A percentile compares a stretch with the other conserved stretches of the same genome.
phyloP scores from a whole-genome alignment of 1,140 invertebrate species.

The Zaprionus ornatus region DNA sequence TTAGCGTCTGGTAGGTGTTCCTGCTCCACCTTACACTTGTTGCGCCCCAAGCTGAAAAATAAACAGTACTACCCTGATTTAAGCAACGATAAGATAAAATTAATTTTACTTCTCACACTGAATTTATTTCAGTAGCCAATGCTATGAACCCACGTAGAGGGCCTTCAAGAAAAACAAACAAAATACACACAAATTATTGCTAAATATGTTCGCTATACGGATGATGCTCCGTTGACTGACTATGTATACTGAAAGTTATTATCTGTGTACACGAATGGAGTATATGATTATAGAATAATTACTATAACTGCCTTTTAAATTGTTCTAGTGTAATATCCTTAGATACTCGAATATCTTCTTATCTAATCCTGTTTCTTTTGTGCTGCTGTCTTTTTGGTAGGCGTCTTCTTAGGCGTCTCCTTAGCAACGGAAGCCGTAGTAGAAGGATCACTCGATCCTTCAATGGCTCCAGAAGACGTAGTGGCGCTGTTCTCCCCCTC shows the following conservation, averaged over 20 bases:
- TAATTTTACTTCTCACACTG: conserved; percentile 34
- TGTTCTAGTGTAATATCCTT: conserved; percentile 40
- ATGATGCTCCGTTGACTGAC: conserved; percentile 18
- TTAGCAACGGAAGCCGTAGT: not conserved
- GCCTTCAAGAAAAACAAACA: conserved; percentile 39
- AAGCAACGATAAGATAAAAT: conserved; percentile 10
- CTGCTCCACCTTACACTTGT: not conserved
- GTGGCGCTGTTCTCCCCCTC: conserved; percentile 12
- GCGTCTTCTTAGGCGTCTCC: conserved; percentile 22
- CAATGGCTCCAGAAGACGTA: conserved; percentile 52
- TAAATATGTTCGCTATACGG: conserved; percentile 42
- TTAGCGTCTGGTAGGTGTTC: not conserved
- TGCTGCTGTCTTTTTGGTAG: conserved; percentile 70
- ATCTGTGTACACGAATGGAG: conserved; percentile 29
- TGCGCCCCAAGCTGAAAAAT: conserved; percentile 8
- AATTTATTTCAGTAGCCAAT: conserved; percentile 50
- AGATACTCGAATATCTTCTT: conserved; percentile 17
- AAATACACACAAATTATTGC: conserved; percentile 46
- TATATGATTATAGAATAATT: conserved; percentile 20
- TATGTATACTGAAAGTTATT: conserved; percentile 52
- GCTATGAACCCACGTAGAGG: conserved; percentile 10
- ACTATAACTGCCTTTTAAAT: conserved; percentile 19
- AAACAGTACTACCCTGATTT: not conserved
- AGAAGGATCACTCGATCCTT: conserved; percentile 26
- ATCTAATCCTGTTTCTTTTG: conserved; percentile 77